phyloP scores from a whole-genome alignment of 64 coral and sea anemone genomes.

The Cladopsammia gracilis region DNA sequence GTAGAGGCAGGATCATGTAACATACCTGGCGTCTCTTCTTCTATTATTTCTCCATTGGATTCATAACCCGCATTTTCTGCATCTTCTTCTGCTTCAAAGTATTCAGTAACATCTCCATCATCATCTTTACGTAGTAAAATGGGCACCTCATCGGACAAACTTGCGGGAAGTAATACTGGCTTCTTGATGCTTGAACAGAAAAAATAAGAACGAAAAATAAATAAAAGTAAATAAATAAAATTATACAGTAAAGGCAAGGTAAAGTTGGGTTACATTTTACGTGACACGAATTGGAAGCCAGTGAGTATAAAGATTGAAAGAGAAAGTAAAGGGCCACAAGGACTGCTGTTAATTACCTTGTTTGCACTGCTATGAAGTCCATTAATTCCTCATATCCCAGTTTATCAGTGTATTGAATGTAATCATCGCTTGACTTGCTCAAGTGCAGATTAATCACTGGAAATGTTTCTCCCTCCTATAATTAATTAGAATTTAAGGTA shows the following conservation, averaged over 20 bases:
- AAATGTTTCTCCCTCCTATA: background rate
- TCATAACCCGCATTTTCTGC: background rate
- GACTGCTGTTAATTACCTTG: slow-evolving; percentile 52
- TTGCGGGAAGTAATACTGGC: slow-evolving; percentile 1
- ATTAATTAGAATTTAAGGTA: background rate
- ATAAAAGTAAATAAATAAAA: background rate
- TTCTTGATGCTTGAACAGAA: background rate
- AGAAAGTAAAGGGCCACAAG: background rate
- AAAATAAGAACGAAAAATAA: too few species aligned
- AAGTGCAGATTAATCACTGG: slow-evolving; percentile 62
- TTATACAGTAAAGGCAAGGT: too few species aligned
- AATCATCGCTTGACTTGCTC: slow-evolving; percentile 7
- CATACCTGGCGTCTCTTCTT: background rate
- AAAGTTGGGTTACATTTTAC: too few species aligned
- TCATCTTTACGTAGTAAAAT: background rate
- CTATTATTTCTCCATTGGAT: background rate
- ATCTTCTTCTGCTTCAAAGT: background rate
- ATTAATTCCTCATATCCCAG: slow-evolving; percentile 54
- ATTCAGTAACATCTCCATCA: background rate
- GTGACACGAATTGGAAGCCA: too few species aligned
- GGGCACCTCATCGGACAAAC: slow-evolving; percentile 5
- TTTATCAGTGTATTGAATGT: slow-evolving; percentile 23
- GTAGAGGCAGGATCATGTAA: background rate
- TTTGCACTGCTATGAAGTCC: slow-evolving; percentile 69
- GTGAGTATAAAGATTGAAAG: too few species aligned